phyloP scores from a whole-genome alignment of 2,888 invertebrate species.

The Diloba caeruleocephala region DNA sequence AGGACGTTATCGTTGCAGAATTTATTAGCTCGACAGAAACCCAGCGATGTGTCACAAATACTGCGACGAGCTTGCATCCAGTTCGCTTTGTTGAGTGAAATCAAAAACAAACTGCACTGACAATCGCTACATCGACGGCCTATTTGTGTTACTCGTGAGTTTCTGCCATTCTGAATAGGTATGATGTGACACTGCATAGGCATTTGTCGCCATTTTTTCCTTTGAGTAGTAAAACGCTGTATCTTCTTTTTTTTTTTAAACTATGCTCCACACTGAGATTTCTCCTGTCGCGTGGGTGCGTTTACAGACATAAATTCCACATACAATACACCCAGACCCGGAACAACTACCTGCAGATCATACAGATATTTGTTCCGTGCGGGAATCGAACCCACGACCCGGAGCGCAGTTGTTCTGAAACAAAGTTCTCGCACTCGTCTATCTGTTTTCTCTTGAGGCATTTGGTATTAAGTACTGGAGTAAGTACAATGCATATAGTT shows the following conservation, averaged over 20 bases:
- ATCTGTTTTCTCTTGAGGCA: constrained; percentile 4
- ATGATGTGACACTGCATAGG: constrained; percentile 28
- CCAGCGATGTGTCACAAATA: constrained; percentile 77
- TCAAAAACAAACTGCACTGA: constrained; percentile 76
- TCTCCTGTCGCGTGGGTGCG: too few species aligned
- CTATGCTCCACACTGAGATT: too few species aligned
- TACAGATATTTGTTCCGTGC: too few species aligned
- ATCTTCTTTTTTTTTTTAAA: too few species aligned
- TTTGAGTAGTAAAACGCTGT: constrained; percentile 35
- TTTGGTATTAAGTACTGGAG: too few species aligned
- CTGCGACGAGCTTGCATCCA: constrained; percentile 65
- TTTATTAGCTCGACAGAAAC: constrained; percentile 55
- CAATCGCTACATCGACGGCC: constrained; percentile 61
- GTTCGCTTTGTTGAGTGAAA: constrained; percentile 77
- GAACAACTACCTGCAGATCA: too few species aligned
- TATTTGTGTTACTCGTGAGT: constrained; percentile 43
- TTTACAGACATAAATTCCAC: too few species aligned
- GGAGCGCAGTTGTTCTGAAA: too few species aligned
- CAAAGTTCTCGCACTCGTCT: constrained; percentile 17
- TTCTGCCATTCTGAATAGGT: constrained; percentile 39
- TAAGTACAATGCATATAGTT: too few species aligned
- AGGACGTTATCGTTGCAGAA: constrained; percentile 33
- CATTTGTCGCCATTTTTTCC: constrained; percentile 30
- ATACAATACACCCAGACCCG: too few species aligned
- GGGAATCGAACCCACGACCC: too few species aligned